Evolutionary conservation across 2,113 vertebrate species (phyloP).

Genomic region (Phalacrocorax aristotelis): DNA sequence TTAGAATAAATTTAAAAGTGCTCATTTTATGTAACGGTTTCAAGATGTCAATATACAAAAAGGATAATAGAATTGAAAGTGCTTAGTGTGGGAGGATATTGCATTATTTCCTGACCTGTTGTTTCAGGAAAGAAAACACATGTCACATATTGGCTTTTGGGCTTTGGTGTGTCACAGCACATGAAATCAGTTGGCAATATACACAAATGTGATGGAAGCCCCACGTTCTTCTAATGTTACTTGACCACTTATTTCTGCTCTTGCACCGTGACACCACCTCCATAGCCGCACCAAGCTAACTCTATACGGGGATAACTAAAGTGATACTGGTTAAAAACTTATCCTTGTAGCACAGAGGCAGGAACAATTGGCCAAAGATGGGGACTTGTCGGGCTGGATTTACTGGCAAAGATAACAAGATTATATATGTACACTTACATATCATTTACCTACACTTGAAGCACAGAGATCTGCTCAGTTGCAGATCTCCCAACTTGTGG

Average conservation of each 20-base stretch:
- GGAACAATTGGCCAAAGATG: neutral
- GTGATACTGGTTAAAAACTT: neutral
- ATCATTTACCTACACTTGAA: neutral
- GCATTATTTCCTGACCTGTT: constrained; percentile 31
- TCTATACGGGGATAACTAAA: neutral
- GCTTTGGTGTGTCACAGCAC: neutral
- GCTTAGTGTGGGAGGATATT: constrained; percentile 22
- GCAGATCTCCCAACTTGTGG: neutral
- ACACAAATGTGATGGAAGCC: neutral
- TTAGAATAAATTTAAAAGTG: neutral
- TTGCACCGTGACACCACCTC: fast-evolving
- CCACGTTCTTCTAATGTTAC: neutral
- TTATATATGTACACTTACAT: neutral
- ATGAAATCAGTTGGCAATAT: neutral
- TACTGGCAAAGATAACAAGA: neutral
- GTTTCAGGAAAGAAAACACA: constrained; percentile 6
- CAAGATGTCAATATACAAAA: neutral
- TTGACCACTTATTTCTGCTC: neutral
- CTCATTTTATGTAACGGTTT: neutral
- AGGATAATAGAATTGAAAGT: neutral
- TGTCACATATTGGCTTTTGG: neutral
- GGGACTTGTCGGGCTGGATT: neutral
- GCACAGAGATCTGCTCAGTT: neutral
- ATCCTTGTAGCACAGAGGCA: neutral
- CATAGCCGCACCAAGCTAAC: neutral